phyloP scores from a whole-genome alignment of 1,140 invertebrate genomes.

The Neuroterus valhalla region DNA sequence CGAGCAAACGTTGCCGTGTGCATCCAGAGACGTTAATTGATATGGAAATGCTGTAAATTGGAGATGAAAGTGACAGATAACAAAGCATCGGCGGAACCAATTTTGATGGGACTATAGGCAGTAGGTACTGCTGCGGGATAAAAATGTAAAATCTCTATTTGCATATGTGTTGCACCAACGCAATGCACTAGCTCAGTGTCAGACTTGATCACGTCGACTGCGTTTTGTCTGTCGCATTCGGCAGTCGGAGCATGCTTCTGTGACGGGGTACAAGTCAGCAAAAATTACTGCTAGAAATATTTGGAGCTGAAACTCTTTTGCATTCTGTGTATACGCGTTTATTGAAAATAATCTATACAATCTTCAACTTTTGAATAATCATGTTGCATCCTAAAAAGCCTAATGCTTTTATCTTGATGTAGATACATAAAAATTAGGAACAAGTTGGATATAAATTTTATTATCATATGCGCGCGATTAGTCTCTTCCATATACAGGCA shows the following conservation, averaged over 20 bases:
- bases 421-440: too few relatives aligned
- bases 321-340: too few relatives aligned
- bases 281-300: too few relatives aligned
- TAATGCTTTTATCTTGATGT: too few relatives aligned
- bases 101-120: not conserved
- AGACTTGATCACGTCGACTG: constrained; percentile 9
- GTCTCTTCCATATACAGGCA: too few relatives aligned
- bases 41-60: constrained; percentile 21
- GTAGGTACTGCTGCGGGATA: not conserved
- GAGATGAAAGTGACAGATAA: constrained; percentile 29
- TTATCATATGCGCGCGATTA: too few relatives aligned
- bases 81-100: constrained; percentile 17
- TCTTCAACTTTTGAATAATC: too few relatives aligned
- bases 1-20: not conserved
- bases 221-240: constrained; percentile 6
- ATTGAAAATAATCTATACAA: too few relatives aligned
- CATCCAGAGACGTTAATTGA: constrained; percentile 15
- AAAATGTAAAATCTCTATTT: constrained; percentile 25
- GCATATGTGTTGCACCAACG: constrained; percentile 9
- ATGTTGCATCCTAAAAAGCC: too few relatives aligned
- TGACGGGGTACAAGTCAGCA: not conserved
- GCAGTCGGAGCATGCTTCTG: constrained; percentile 5
- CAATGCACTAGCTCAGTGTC: not conserved
- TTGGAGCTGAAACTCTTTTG: too few relatives aligned
- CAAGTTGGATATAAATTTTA: too few relatives aligned